Evolutionary conservation across 2,797 vertebrate species (phyloP).

Genomic region (Steatocranus sp.): DNA sequence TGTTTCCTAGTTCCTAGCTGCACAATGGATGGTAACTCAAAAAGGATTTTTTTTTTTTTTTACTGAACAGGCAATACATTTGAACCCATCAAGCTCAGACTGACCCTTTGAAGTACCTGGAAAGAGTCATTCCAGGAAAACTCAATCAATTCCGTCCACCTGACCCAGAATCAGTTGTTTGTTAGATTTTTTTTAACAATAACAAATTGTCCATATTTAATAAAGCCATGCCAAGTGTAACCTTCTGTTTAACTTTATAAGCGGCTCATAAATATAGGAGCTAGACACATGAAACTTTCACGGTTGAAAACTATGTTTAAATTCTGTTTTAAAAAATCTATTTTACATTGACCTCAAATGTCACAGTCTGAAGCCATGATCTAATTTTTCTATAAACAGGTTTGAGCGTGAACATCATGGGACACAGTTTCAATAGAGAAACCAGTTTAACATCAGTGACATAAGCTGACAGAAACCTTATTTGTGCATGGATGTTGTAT

Average conservation of each 20-base stretch:
- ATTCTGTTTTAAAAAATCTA: neutral
- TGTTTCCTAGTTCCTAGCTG: neutral
- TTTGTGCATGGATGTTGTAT: neutral
- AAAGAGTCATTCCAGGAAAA: neutral
- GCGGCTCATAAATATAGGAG: neutral
- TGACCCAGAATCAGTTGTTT: neutral
- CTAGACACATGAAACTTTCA: neutral
- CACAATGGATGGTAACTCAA: neutral
- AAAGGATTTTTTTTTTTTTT: neutral
- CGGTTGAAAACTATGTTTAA: neutral
- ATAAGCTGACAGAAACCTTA: neutral
- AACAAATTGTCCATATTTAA: neutral
- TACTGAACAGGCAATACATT: neutral
- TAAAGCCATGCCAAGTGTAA: neutral
- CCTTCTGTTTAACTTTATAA: neutral
- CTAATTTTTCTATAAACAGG: neutral
- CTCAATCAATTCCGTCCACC: neutral
- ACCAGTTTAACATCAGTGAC: neutral
- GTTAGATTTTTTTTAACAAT: neutral
- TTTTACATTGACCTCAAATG: neutral
- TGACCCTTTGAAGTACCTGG: neutral
- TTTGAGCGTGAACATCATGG: neutral
- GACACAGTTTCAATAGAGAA: neutral
- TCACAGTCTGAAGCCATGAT: neutral
- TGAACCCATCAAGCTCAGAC: neutral